phyloP scores from a whole-genome alignment of 2,888 invertebrate species.

The Steromphala cineraria region DNA sequence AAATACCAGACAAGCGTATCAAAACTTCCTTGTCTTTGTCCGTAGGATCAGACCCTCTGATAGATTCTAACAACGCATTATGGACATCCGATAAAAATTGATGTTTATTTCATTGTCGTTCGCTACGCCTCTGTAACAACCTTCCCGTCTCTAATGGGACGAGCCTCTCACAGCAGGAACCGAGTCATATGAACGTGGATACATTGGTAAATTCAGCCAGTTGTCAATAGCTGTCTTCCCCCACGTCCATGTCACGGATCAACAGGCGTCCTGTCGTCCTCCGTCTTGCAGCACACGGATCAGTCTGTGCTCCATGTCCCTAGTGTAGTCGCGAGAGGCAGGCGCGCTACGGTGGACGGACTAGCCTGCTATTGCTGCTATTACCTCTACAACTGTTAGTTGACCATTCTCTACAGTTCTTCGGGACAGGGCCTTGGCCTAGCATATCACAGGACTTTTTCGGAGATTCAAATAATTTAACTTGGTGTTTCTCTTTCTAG shows the following conservation, averaged over 20 bases:
- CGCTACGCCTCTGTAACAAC: neutral
- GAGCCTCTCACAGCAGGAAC: neutral
- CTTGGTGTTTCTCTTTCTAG: too few relatives aligned
- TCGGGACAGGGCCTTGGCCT: too few relatives aligned
- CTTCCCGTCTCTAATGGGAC: neutral
- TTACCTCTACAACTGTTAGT: too few relatives aligned
- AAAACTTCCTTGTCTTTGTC: neutral
- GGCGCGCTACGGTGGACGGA: too few relatives aligned
- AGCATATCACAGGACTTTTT: too few relatives aligned
- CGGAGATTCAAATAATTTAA: too few relatives aligned
- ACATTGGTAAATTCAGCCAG: neutral
- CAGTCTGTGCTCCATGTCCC: too few relatives aligned
- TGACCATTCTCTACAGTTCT: too few relatives aligned
- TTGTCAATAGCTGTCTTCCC: neutral
- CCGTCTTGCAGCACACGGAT: too few relatives aligned
- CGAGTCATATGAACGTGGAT: neutral
- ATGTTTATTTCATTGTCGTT: conserved; percentile 5
- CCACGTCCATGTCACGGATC: neutral
- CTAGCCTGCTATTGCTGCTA: too few relatives aligned
- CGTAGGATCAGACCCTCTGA: neutral
- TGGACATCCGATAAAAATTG: conserved; percentile 2
- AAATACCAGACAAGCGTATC: neutral
- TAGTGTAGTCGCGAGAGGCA: too few relatives aligned
- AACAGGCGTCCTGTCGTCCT: neutral
- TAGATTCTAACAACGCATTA: neutral